Base-by-base conservation (phyloP, 2,113 vertebrate species). In the Stictonetta naevosa region DNA sequence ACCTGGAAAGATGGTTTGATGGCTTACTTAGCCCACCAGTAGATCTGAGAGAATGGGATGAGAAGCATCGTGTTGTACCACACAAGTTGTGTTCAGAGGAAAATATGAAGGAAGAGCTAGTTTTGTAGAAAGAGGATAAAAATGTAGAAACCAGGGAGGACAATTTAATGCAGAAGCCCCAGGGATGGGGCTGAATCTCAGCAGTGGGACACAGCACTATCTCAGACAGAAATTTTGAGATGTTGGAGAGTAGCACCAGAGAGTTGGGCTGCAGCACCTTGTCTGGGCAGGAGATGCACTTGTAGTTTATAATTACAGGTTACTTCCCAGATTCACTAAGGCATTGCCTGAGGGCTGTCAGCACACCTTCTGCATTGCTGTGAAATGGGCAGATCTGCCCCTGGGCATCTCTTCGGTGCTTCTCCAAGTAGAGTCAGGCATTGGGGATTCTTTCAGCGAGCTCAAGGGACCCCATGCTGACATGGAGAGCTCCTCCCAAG, bases 11-110 rank as follows among this genome's bases (percentile, higher is more conserved):
- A 26, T 21, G 11, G 8, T 42, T 76, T 2, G 0, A 4, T 64
- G 17, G 1, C 40, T 72, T 72, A 10, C 72, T 72, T 86, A 80
- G 66, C 21, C 29, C 26, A 48, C 7, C 31, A 44, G 18, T 6
- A 69, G 18, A 26, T 75, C 10, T 21, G 21, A n/a, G 63, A 33
- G 59, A 13, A 29, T 33, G 29, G 34, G 4, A 38, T 86, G 56
- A n/a, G 69, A 46, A 86, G 19, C 21, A 16, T 13, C 0, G 0
- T 29, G 25, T 16, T 8, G 1, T 66, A 25, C 11, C 34, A 26
- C 29, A 48, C 0, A 0, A 81, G 28, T 22, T 88, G 50, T 4
- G 11, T 26, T 86, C 22, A 33, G n/a, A 22, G 44, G 34, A 83
- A 88, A 86, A 50, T 6, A 55, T 2, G 17, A 52, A 84, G 69